Conservation (phyloP, 2,113 vertebrate genomes). For the Hippocampus abdominalis region DNA sequence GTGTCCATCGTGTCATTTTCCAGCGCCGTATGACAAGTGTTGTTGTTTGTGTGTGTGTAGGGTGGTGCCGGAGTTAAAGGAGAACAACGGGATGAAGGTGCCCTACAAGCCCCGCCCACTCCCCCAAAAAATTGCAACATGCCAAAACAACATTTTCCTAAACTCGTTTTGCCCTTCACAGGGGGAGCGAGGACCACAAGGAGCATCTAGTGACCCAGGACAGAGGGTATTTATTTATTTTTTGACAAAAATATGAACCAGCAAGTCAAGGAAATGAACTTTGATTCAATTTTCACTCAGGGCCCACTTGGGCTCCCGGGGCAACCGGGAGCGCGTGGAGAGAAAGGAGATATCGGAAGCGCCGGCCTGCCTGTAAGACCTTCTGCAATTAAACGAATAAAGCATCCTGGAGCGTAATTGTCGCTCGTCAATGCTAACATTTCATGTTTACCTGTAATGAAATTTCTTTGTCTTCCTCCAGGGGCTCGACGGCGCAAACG, state of each 20-base stretch:
- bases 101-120: neutral
- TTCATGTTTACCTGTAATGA: neutral
- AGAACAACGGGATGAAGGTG: conserved; percentile 66
- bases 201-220: conserved; percentile 80
- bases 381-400: neutral
- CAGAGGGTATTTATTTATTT: conserved; percentile 64
- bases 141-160: neutral
- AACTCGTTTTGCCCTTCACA: conserved; percentile 39
- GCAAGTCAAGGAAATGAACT: neutral
- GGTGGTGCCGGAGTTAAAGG: conserved; percentile 68
- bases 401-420: neutral
- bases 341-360: conserved; percentile 76
- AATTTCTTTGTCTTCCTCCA: conserved; percentile 36
- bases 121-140: neutral
- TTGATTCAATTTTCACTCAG: conserved; percentile 47
- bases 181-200: conserved; percentile 77
- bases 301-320: conserved; percentile 81
- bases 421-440: neutral
- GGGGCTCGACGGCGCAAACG: conserved; percentile 75
- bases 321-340: conserved; percentile 74
- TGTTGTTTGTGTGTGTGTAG: conserved; percentile 46
- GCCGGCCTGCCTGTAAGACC: conserved; percentile 63
- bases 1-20: too few species aligned
- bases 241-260: neutral
- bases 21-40: neutral